Evolutionary conservation across 2,888 invertebrate genomes (phyloP), one percentile per base, ranked within the genome.

Genomic region (Celastrina argiolus): DNA sequence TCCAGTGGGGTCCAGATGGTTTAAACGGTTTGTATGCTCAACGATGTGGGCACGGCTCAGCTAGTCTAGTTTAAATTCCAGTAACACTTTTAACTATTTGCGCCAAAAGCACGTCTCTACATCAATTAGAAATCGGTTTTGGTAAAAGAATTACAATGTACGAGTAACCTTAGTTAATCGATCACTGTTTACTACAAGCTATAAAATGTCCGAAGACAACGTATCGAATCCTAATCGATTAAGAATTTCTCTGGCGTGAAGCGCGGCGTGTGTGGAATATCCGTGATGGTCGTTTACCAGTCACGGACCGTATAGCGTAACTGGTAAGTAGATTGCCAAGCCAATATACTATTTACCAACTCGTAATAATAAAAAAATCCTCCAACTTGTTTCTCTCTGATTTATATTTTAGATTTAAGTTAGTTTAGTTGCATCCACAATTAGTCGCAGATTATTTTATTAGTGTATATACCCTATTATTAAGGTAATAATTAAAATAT

Each of bases 91-190:
- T 1, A 22, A 26, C 51, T 14, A 26, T 51, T 26, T 14, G 5
- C 26, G 51, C 12, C 12, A 51, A 51, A 51, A 26, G 16, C 51
- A 51, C 51, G 51, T 26, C 22, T 51, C 22, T 4, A 51, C 22
- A 18, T 45, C 26, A 22, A 51, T 51, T 51, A 51, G 51, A 51
- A 51, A 51, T 51, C 51, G 51, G 22, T 26, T 51, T 51, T 22
- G 18, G 22, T 45, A 16, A 3, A 36, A 5, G 51, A 22, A 51
- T 51, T 12, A 12, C 51, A 22, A 22, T 12, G 36, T 10, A 12
- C 10, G 6, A 10, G 6, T 36, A 2, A 36, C 14, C 10, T 51
- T 14, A 51, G 26, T 51, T 26, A 51, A 51, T 51, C 51, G 51
- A 51, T 51, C 51, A 51, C 14, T 14, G 51, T 26, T 51, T 51